A percentile compares a stretch with the other conserved stretches of the same genome.
These are phyloP conservation scores for Eonycteris spelaea DNA, from an alignment of 2,113 vertebrate genomes.

Conservation along the genomic window DNA sequence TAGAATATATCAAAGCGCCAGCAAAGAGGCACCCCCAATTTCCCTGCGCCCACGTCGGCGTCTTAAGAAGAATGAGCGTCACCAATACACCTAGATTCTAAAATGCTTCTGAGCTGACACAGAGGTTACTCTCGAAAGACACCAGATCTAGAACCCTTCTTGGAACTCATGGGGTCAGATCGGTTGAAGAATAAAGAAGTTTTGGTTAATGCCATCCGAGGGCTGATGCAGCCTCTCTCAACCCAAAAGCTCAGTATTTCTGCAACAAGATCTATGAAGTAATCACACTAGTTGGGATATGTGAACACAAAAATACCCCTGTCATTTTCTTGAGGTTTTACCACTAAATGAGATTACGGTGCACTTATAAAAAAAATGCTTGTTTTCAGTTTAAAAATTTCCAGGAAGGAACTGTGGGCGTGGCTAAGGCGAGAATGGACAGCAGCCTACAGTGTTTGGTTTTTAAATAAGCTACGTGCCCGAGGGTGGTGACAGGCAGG, in stretches of 20 bases:
- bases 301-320: background rate
- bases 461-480: background rate
- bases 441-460: accelerated
- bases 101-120: background rate
- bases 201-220: background rate
- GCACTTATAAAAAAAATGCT: background rate
- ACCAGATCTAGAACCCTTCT: too few relatives aligned
- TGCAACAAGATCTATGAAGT: background rate
- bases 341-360: background rate
- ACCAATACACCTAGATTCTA: background rate
- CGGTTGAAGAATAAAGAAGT: background rate
- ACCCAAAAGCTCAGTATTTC: background rate
- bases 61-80: background rate
- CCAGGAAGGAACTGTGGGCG: background rate
- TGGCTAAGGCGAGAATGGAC: background rate
- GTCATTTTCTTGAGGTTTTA: background rate
- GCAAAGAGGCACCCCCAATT: background rate
- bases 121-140: background rate
- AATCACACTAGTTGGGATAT: background rate
- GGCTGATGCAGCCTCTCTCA: background rate
- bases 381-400: background rate
- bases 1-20: background rate
- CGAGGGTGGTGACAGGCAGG: background rate
- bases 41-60: background rate
- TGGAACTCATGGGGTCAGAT: background rate